Evolutionary conservation across 2,888 invertebrate species (phyloP).

Genomic region (Andrena bucephala): DNA sequence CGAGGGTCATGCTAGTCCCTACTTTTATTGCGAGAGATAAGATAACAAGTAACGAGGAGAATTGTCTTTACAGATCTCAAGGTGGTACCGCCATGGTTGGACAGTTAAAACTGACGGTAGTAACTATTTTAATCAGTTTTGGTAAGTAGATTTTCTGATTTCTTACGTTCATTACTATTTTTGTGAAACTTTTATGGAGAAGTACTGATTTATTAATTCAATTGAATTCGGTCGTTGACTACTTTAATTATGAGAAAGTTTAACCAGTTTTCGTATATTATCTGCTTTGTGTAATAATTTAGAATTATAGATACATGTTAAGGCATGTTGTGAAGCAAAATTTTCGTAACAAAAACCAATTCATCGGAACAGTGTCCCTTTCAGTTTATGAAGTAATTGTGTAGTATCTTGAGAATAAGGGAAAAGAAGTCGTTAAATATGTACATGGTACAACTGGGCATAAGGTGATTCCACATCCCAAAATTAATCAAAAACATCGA

Average conservation of each 20-base stretch:
- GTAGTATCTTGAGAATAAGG: conserved; percentile 30
- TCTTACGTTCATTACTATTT: neutral
- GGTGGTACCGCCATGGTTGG: conserved; percentile 48
- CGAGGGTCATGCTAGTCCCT: conserved; percentile 14
- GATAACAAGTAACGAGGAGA: conserved; percentile 61
- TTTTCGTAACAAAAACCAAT: conserved; percentile 30
- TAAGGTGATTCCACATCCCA: no score
- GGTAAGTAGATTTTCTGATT: conserved; percentile 51
- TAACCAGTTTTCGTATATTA: no score
- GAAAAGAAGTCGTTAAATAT: conserved; percentile 42
- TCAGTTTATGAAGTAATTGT: conserved; percentile 18
- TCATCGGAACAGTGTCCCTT: conserved; percentile 30
- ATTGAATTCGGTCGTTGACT: no score
- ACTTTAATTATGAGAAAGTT: no score
- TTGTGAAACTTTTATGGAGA: neutral
- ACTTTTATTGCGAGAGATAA: conserved; percentile 67
- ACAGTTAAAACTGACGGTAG: conserved; percentile 27
- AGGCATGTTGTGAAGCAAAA: neutral
- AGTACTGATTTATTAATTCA: no score
- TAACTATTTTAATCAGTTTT: conserved; percentile 36
- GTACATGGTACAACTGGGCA: no score
- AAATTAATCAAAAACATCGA: no score
- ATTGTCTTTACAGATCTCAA: conserved; percentile 36
- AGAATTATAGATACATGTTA: neutral
- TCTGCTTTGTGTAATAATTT: no score